Conservation (phyloP, 2,113 vertebrate genomes). For the Burhinus bistriatus region DNA sequence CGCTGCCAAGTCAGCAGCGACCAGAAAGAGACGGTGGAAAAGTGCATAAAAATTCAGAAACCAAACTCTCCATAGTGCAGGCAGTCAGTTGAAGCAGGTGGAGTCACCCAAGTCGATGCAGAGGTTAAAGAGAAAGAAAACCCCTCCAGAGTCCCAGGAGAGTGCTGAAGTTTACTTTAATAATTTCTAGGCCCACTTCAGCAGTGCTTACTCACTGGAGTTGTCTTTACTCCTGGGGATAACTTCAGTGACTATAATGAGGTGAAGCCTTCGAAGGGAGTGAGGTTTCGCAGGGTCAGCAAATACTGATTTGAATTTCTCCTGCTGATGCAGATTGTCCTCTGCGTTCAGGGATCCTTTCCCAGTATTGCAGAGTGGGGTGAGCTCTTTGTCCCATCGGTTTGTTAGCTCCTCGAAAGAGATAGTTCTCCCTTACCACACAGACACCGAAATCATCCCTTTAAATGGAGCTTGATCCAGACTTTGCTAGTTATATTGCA, state of each 20-base stretch:
- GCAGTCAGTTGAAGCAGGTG: no score
- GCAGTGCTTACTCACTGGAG: neutral
- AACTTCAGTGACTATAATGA: neutral
- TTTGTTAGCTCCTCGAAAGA: neutral
- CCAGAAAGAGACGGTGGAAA: neutral
- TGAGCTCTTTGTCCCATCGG: neutral
- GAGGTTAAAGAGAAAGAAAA: neutral
- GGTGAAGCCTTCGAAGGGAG: neutral
- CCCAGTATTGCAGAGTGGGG: accelerated
- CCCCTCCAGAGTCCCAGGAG: neutral
- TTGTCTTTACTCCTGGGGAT: neutral
- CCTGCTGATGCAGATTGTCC: neutral
- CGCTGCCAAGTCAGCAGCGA: accelerated
- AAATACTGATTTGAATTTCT: neutral
- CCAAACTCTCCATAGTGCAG: neutral
- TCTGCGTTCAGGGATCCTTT: neutral
- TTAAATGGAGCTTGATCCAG: neutral
- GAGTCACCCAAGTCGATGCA: neutral
- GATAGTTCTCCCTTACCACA: neutral
- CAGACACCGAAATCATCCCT: neutral
- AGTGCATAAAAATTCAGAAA: neutral
- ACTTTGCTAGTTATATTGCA: neutral
- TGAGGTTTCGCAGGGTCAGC: neutral
- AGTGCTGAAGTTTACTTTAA: neutral
- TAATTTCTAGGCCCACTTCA: neutral